phyloP scores from a whole-genome alignment of 2,113 vertebrate genomes.

The Phaethornis superciliosus region DNA sequence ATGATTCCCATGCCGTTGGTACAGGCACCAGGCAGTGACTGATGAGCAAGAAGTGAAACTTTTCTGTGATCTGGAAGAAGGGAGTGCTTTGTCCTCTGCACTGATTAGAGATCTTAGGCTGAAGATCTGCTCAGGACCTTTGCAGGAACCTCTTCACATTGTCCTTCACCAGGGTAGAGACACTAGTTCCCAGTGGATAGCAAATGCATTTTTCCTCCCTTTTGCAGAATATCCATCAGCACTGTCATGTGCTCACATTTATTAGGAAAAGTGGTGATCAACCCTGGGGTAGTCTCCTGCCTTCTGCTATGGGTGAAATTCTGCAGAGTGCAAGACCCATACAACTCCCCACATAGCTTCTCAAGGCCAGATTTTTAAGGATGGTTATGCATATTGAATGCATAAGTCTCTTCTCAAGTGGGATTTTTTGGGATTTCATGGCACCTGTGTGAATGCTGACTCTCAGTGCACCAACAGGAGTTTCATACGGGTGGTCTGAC shows the following conservation, averaged over 20 bases:
- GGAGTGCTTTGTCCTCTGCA: neutral
- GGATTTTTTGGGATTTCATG: neutral
- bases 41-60: neutral
- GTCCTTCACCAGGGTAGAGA: neutral
- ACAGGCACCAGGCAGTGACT: neutral
- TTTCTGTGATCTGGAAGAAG: neutral
- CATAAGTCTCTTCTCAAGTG: neutral
- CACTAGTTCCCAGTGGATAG: neutral
- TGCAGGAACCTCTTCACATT: neutral
- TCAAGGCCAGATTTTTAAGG: neutral
- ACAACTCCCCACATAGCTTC: neutral
- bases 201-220: accelerated
- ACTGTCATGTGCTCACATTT: neutral
- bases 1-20: neutral
- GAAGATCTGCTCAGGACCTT: neutral
- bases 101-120: neutral
- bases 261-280: neutral
- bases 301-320: neutral
- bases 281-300: neutral
- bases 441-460: neutral
- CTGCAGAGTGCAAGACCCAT: neutral
- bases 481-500: neutral
- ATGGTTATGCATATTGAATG: neutral
- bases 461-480: accelerated
- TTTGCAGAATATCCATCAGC: neutral